Evolutionary conservation across 2,113 vertebrate species (phyloP).

Genomic region (Oreocharis arfaki): DNA sequence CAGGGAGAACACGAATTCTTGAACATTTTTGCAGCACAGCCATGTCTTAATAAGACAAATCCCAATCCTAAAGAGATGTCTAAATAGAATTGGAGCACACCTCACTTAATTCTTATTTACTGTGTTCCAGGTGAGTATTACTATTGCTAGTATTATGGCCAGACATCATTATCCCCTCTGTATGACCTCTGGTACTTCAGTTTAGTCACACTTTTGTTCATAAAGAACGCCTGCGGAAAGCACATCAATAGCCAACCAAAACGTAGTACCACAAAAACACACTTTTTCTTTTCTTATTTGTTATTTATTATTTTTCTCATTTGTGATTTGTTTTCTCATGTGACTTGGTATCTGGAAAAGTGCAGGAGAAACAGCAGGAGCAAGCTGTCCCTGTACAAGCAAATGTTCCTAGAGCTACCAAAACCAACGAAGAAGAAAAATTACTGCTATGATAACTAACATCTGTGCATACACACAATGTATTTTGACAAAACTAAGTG

Average conservation of each 20-base stretch:
- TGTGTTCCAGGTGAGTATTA: background rate
- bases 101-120: background rate
- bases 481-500: background rate
- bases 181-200: background rate
- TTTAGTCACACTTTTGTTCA: background rate
- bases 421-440: slow-evolving; percentile 19
- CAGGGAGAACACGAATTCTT: background rate
- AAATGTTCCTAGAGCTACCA: background rate
- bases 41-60: background rate
- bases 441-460: background rate
- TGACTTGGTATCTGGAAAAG: background rate
- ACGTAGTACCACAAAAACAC: background rate
- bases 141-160: background rate
- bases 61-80: background rate
- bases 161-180: background rate
- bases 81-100: background rate
- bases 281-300: too few relatives aligned
- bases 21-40: background rate
- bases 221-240: background rate
- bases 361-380: background rate
- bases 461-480: background rate
- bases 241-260: background rate
- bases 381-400: background rate
- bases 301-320: too few relatives aligned
- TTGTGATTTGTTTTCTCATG: background rate